These are phyloP conservation scores for Tapera naevia DNA, from an alignment of 2,797 vertebrate genomes.

Conservation along the genomic window DNA sequence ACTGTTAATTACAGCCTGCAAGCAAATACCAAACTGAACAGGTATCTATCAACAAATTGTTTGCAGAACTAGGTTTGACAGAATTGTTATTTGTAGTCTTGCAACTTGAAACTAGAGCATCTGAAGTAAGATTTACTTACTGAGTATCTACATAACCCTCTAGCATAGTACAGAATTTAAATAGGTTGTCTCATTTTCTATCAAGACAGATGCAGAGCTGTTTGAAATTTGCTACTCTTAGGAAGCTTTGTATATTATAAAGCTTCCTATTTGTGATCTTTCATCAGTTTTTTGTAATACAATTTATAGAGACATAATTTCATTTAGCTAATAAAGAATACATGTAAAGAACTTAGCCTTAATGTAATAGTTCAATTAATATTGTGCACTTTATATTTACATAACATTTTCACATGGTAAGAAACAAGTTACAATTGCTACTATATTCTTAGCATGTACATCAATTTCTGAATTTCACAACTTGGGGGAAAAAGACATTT, in stretches of 20 bases:
- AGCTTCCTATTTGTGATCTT: neutral
- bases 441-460: neutral
- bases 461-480: neutral
- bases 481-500: neutral
- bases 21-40: slow-evolving; percentile 33
- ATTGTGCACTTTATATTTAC: neutral
- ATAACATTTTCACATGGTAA: neutral
- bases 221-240: neutral
- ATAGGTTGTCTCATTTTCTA: neutral
- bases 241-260: neutral
- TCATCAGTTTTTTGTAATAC: neutral
- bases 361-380: neutral
- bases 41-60: neutral
- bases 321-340: neutral
- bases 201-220: neutral
- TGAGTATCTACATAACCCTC: neutral
- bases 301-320: neutral
- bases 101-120: slow-evolving; percentile 1
- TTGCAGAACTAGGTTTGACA: neutral
- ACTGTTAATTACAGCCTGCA: neutral
- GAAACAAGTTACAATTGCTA: neutral
- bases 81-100: neutral
- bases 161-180: neutral
- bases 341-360: neutral
- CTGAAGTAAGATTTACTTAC: neutral